Base-by-base conservation (phyloP, 2,113 vertebrate species). In the Petrocephalus microphthalmus region DNA sequence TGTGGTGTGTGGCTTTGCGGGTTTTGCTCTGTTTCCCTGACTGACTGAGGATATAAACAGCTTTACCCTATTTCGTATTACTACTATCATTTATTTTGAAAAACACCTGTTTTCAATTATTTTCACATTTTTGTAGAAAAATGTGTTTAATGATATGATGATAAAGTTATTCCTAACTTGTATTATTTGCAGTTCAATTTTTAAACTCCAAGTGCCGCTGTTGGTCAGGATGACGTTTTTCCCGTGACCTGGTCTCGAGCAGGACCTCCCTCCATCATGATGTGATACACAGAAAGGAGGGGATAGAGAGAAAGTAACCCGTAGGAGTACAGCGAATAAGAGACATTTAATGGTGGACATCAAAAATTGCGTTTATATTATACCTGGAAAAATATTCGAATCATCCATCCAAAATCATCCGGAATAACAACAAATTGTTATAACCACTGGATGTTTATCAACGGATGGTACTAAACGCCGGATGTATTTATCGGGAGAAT, bases 141-240 rank as follows among this genome's bases (percentile, higher is more conserved):
- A 2, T 33, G 15, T 74, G 3, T 37, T 74, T 74, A 7, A 37
- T 37, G 67, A 37, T 37, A 74, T 17, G 1, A 4, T 74, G 29
- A 51, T 17, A 1, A 56, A 49, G 49, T 7, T 90, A 94, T 87
- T 11, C 60, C 60, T 94, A 74, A 13, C 67, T 33, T 17, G 29
- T 17, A 19, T 74, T 37, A 19, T 37, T 82, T 82, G 78, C 78
- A 82, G 42, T 82, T 85, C 85, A 57, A 15, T 20, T 6, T 83
- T 25, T 87, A 22, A 89, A 90, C 92, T 90, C 88, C 56, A 25
- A 89, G 90, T 89, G 92, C 87, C 92, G 90, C 92, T 92, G 90
- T 87, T 82, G 87, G 60, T 84, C 82, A 84, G 17, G 53, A 29
- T 60, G 88, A 57, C 47, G 42, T 25, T 64, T 54, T 47, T 84